A percentile compares a stretch with the other conserved stretches of the same genome.
phyloP scores from a whole-genome alignment of 2,888 invertebrate species.

The Synergus japonicus region DNA sequence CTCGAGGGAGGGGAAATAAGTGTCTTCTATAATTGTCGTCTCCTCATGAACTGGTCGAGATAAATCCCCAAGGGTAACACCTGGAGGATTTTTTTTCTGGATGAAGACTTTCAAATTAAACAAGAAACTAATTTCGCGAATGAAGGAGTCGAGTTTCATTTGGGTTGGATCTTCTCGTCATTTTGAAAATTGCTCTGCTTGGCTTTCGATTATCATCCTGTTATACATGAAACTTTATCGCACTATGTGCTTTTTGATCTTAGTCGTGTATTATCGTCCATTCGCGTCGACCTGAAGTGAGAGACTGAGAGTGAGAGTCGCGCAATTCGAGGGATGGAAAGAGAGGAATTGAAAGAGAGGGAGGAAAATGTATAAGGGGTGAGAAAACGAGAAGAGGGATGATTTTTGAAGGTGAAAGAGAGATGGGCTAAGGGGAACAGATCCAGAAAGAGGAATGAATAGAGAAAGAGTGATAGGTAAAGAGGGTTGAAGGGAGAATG shows the following conservation, averaged over 20 bases:
- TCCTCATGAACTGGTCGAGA: background rate
- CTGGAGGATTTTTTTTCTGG: background rate
- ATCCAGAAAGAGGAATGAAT: background rate
- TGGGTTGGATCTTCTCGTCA: background rate
- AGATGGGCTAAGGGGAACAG: background rate
- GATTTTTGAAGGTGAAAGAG: background rate
- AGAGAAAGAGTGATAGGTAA: background rate
- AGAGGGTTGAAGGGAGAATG: background rate
- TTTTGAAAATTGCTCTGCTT: background rate
- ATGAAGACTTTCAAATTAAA: background rate
- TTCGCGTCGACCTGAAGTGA: conserved; percentile 26
- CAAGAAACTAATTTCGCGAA: background rate
- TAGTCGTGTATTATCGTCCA: background rate
- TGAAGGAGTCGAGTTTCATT: background rate
- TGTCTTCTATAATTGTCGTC: conserved; percentile 2
- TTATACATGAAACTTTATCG: background rate
- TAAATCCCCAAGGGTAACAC: background rate
- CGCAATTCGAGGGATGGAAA: conserved; percentile 14
- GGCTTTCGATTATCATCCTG: background rate
- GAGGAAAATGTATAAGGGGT: background rate
- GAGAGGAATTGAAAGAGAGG: background rate
- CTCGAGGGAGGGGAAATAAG: background rate
- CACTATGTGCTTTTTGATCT: conserved; percentile 5
- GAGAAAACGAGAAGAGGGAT: background rate
- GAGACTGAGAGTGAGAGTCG: conserved; percentile 36